Evolutionary conservation across 2,797 vertebrate genomes (phyloP).

Genomic region (Danio choprae): DNA sequence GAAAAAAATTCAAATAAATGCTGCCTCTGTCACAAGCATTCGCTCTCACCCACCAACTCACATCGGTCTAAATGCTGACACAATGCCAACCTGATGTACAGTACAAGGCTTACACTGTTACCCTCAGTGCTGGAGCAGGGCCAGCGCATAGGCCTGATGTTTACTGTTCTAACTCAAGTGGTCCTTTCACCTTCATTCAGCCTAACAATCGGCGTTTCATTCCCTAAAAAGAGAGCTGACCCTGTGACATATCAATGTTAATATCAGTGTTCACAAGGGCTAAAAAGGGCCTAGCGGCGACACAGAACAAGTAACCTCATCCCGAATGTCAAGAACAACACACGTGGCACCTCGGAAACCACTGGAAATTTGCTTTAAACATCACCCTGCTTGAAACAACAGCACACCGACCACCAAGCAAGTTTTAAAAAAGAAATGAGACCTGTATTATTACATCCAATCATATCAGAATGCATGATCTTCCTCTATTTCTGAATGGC

Average conservation of each 20-base stretch:
- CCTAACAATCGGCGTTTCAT: slow-evolving; percentile 64
- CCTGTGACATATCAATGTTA: slow-evolving; percentile 62
- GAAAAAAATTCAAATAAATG: neutral
- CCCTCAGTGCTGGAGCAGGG: slow-evolving; percentile 42
- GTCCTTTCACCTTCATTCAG: slow-evolving; percentile 59
- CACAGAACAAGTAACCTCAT: slow-evolving; percentile 56
- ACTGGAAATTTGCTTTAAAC: neutral
- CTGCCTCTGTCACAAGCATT: neutral
- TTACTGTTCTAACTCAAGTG: slow-evolving; percentile 61
- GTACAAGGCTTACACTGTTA: slow-evolving; percentile 63
- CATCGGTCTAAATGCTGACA: slow-evolving; percentile 26
- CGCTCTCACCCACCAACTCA: slow-evolving; percentile 25
- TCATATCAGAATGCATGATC: slow-evolving; percentile 25
- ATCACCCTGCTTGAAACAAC: neutral
- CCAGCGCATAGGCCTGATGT: slow-evolving; percentile 57
- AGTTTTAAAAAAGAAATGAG: neutral
- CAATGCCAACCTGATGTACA: slow-evolving; percentile 41
- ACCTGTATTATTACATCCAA: neutral
- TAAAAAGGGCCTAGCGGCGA: slow-evolving; percentile 23
- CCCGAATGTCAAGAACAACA: slow-evolving; percentile 41
- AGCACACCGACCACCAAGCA: neutral
- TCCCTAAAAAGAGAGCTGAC: slow-evolving; percentile 63
- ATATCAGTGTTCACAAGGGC: slow-evolving; percentile 58
- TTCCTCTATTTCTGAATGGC: slow-evolving; percentile 10
- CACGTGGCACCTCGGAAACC: slow-evolving; percentile 19